Percentiles rank a stretch among this genome's conserved stretches.
phyloP scores from a whole-genome alignment of 2,797 vertebrate species.

The Galaxias olidus region DNA sequence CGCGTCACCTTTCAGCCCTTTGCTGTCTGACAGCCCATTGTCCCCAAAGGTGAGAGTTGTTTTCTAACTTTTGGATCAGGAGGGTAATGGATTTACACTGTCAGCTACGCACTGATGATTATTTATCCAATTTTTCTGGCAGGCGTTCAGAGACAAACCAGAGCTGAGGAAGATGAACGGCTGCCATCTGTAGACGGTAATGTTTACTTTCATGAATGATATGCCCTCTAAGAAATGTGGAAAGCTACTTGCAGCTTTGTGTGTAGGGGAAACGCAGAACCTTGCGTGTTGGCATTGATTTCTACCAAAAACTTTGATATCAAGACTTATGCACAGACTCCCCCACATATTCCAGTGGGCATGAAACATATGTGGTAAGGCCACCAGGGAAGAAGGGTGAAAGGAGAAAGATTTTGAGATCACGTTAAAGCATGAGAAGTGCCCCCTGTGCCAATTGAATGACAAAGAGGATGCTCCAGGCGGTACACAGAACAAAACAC shows the following conservation, averaged over 20 bases:
- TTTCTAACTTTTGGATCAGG: neutral
- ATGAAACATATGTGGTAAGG: constrained; percentile 9
- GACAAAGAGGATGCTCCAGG: constrained; percentile 15
- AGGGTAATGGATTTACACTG: constrained; percentile 18
- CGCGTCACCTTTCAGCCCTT: neutral
- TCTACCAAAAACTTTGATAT: neutral
- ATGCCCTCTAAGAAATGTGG: neutral
- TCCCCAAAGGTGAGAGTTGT: constrained; percentile 3
- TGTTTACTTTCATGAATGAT: no score
- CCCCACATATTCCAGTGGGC: neutral
- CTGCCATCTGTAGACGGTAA: constrained; percentile 3
- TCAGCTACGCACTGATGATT: constrained; percentile 11
- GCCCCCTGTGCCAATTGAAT: constrained; percentile 6
- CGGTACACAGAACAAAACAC: constrained; percentile 5
- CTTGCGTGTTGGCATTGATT: no score
- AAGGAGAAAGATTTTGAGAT: neutral
- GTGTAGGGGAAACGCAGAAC: no score
- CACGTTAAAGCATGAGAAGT: neutral
- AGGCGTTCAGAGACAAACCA: constrained; percentile 5
- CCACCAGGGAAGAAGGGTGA: neutral
- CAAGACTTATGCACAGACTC: neutral
- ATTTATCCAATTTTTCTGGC: constrained; percentile 8
- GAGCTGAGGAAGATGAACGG: neutral
- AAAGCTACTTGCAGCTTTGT: neutral
- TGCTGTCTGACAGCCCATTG: constrained; percentile 13